Conservation (phyloP, 2,888 invertebrate species). For the Epicampocera succincta region DNA sequence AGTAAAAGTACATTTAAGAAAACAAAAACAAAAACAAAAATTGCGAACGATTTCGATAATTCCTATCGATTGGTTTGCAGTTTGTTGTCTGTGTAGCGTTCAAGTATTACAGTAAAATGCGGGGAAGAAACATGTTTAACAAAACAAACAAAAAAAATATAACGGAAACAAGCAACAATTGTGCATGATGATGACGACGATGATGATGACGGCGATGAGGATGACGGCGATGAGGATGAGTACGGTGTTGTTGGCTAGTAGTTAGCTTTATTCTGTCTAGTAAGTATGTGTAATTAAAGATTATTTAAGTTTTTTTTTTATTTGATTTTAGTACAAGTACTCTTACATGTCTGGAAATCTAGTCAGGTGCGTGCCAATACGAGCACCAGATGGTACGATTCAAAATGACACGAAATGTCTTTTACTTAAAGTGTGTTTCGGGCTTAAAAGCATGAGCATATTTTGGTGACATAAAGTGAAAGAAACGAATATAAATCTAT, state of each 20-base stretch:
- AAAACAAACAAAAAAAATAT: conserved; percentile 39
- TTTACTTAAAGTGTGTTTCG: too few species aligned
- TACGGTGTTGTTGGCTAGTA: conserved; percentile 41
- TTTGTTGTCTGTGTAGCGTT: conserved; percentile 46
- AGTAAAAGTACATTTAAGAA: conserved; percentile 35
- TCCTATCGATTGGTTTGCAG: conserved; percentile 76
- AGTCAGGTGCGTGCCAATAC: background rate
- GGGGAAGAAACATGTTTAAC: too few species aligned
- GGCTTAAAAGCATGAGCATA: too few species aligned
- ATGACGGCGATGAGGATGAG: conserved; percentile 56
- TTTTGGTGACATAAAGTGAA: too few species aligned
- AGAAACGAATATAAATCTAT: too few species aligned
- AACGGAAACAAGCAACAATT: conserved; percentile 63
- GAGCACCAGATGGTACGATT: background rate
- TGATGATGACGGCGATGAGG: conserved; percentile 56
- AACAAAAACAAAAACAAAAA: too few species aligned
- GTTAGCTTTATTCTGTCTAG: conserved; percentile 40
- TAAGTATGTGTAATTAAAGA: conserved; percentile 26
- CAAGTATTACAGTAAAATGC: conserved; percentile 54
- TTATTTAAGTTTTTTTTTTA: conserved; percentile 24
- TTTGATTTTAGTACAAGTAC: conserved; percentile 34
- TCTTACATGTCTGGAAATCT: background rate
- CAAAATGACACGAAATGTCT: background rate
- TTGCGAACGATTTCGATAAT: conserved; percentile 75
- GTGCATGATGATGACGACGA: conserved; percentile 60